phyloP scores from a whole-genome alignment of 2,113 vertebrate genomes.

The Megaceryle torquata region DNA sequence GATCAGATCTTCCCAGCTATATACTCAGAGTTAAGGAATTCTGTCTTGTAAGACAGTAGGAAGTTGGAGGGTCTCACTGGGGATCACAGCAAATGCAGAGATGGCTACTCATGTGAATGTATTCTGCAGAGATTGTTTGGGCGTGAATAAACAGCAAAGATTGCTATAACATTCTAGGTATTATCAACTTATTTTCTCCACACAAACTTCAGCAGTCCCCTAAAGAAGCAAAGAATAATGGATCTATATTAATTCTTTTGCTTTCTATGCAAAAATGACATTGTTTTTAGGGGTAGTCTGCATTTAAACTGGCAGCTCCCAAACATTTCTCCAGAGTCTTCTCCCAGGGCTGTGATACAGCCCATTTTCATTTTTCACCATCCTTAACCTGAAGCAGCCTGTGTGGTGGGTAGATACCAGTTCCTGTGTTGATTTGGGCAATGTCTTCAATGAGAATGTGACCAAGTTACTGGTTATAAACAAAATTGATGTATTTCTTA shows the following conservation, averaged over 20 bases:
- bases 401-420: neutral
- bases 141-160: neutral
- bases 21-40: constrained; percentile 23
- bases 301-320: neutral
- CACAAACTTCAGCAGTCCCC: neutral
- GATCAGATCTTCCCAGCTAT: constrained; percentile 26
- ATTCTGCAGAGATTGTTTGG: neutral
- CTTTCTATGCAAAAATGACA: neutral
- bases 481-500: neutral
- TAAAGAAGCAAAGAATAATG: neutral
- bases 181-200: neutral
- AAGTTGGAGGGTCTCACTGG: neutral
- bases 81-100: neutral
- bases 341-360: neutral
- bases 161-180: neutral
- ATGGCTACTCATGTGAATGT: neutral
- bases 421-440: neutral
- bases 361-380: neutral
- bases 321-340: neutral
- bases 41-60: constrained; percentile 33
- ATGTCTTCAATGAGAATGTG: neutral
- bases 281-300: neutral
- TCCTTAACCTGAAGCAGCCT: neutral
- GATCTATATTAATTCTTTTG: neutral
- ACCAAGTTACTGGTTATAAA: neutral